Base-by-base conservation (phyloP, 2,113 vertebrate genomes). In the Strigops habroptila region DNA sequence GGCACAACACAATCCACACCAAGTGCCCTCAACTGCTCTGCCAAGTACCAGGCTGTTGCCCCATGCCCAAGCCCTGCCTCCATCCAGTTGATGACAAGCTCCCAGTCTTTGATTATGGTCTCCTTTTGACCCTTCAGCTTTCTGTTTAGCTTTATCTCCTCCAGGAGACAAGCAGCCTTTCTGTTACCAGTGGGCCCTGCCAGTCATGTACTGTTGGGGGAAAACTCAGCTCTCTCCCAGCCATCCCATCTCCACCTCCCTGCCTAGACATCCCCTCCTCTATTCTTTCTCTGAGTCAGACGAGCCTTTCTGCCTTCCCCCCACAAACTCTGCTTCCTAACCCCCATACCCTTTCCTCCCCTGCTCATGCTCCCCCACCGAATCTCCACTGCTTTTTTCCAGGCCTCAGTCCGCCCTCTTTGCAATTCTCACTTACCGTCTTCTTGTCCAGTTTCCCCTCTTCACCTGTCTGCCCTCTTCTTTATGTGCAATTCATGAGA, bases 171-270 rank as follows among this genome's bases (percentile, higher is more conserved):
- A 90, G 24, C 14, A 90, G 17, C 8, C 12, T 73, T 69, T 53
- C 39, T 77, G 35, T 18, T 57, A 22, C 18, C 63, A 27, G 13
- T 21, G 37, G 22, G n/a, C 9, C 4, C 46, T 91, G n/a, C 11
- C 53, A 60, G 4, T 6, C 37, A 21, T 7, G 43, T 81, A 37
- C 41, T 28, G 10, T 0, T 7, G 0, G 9, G 37, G 16, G 18
- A 83, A 87, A 55, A 3, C 11, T 95, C 57, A 76, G 9, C 48
- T 64, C 3, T 62, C 3, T 90, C 18, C 18, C 59, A 51, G 39
- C 37, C 31, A 44, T 44, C 41, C 30, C 25, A 62, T 37, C 71
- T 95, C n/a, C n/a, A 31, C n/a, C 24, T 64, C 46, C 30, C 19
- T 86, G 49, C 30, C 31, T 27, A 19, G 9, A 46, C 46, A 51